A percentile compares a stretch with the other conserved stretches of the same genome.
Conservation (phyloP, 2,113 vertebrate genomes). For the Vidua macroura region DNA sequence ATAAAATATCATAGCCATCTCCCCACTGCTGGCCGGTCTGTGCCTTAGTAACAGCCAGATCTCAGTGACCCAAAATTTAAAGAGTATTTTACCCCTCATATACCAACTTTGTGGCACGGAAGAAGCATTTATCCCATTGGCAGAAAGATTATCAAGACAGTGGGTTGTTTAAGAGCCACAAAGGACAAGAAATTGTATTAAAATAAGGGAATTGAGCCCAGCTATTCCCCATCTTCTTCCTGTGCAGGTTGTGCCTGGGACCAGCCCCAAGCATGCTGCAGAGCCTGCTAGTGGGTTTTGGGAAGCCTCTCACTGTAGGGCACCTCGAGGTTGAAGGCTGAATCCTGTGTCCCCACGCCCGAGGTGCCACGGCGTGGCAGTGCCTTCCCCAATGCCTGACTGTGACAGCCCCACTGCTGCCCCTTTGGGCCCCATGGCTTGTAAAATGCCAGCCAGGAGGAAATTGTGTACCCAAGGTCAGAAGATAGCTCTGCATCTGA, state of each 20-base stretch:
- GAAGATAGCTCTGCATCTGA: background rate
- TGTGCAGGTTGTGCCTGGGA: accelerated
- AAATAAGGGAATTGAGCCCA: background rate
- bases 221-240: background rate
- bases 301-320: background rate
- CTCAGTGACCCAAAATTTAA: background rate
- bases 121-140: background rate
- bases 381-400: background rate
- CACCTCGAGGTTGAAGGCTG: background rate
- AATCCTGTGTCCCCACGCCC: accelerated
- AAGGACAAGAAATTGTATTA: background rate
- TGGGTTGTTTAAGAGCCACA: background rate
- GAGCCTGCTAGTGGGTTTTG: background rate
- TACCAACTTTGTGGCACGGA: background rate
- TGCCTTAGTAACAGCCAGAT: background rate
- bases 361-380: accelerated
- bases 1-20: background rate
- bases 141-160: background rate
- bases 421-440: background rate
- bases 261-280: background rate
- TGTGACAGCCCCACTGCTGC: accelerated
- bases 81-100: background rate
- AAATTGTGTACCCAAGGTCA: background rate
- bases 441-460: background rate
- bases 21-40: background rate